Evolutionary conservation across 2,888 invertebrate species (phyloP), one percentile per base, ranked within the genome.

Genomic region (Catocala nupta): DNA sequence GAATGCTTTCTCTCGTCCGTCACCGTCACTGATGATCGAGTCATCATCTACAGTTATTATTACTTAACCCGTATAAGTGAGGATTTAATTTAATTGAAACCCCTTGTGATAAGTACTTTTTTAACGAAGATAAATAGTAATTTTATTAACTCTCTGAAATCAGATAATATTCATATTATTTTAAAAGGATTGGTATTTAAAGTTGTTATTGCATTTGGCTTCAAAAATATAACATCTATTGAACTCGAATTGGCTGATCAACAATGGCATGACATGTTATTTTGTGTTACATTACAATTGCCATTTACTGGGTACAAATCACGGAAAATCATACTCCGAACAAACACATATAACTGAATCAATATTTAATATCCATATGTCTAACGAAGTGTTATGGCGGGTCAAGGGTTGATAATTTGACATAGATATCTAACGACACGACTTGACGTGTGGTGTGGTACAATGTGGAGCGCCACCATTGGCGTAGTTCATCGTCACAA

Each of bases 111-210:
- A 82, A 87, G 72, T 74, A 66, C 70, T 76, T 77, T n/a, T 77
- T 81, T 85, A 88, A 92, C 87, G 85, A 90, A 88, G 92, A 90
- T 87, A 81, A 90, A 92, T 92, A 86, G 85, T 83, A 73, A 75
- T 86, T 88, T 88, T 82, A 89, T 90, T 86, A 81, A 75, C 52
- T 63, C 71, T 67, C 58, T 52, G 57, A 39, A 44, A 25, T 51
- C 44, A 42, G 11, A 13, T 50, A 12, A 47, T 13, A 5, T 13
- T 16, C 50, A 36, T 58, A 16, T 36, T 42, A n/a, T 34, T 33
- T 11, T 25, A 25, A 25, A 25, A 25, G 25, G 25, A 25, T 25
- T 25, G 25, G 25, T 25, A 25, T 25, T 25, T 25, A 25, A 25
- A 25, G 25, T 3, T 25, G 25, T 25, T 25, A 25, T 25, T 25